phyloP scores from a whole-genome alignment of 2,797 vertebrate species.

The Cercopithecus neglectus region DNA sequence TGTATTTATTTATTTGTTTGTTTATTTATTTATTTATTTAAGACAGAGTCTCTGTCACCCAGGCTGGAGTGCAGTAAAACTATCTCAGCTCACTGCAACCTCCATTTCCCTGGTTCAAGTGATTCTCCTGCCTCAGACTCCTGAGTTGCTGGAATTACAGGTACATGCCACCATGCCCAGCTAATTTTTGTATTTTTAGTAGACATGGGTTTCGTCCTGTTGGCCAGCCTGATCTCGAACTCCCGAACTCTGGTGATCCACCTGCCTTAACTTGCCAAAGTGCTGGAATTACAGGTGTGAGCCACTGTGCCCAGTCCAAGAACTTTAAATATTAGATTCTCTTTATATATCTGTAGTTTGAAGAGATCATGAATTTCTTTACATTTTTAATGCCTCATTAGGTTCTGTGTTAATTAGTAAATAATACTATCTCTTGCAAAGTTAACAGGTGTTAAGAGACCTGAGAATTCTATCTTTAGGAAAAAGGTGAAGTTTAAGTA shows the following conservation, averaged over 20 bases:
- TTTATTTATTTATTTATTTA: neutral
- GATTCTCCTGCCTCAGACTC: neutral
- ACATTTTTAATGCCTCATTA: neutral
- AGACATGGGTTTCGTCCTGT: neutral
- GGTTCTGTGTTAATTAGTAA: neutral
- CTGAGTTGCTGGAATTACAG: neutral
- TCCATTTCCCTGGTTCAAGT: neutral
- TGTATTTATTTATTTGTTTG: neutral
- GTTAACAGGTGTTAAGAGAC: constrained; percentile 16
- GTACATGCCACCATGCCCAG: rapidly evolving
- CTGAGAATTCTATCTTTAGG: constrained; percentile 50
- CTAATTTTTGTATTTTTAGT: neutral
- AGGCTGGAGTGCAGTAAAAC: neutral
- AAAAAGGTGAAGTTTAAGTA: neutral
- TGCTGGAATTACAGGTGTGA: neutral
- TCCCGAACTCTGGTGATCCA: neutral
- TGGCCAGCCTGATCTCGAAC: neutral
- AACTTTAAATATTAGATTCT: neutral
- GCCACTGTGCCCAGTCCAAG: neutral
- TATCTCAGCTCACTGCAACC: neutral
- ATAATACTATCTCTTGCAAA: neutral
- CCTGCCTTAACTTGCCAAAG: neutral
- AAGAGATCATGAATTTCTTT: neutral
- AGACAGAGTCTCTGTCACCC: neutral
- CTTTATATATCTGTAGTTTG: neutral